Evolutionary conservation across 2,797 vertebrate genomes (phyloP).

Genomic region (Benthosema pterotum): DNA sequence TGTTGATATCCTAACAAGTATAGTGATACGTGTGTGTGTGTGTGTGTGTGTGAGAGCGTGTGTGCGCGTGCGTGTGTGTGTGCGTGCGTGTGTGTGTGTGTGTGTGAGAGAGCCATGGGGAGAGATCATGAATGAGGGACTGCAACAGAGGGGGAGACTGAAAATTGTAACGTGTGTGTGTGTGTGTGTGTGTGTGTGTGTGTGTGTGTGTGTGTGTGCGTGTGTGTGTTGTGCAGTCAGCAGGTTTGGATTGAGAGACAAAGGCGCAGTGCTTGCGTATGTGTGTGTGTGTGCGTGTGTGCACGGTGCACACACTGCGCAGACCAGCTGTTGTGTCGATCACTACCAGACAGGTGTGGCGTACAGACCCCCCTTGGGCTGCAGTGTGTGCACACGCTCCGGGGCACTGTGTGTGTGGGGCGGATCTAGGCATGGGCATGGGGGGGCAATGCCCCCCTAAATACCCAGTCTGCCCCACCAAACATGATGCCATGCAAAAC

Average conservation of each 20-base stretch:
- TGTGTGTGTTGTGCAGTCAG: slow-evolving; percentile 38
- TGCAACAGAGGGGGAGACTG: slow-evolving; percentile 4
- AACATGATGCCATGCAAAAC: too few species aligned
- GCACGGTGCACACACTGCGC: slow-evolving; percentile 11
- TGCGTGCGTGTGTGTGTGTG: too few species aligned
- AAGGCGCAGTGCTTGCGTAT: slow-evolving; percentile 14
- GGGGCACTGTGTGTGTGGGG: slow-evolving; percentile 21
- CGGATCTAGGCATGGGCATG: too few species aligned
- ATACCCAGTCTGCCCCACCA: too few species aligned
- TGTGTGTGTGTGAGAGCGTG: too few species aligned
- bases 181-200: slow-evolving; percentile 6
- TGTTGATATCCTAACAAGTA: too few species aligned
- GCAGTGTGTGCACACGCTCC: too few species aligned
- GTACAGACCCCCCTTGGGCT: slow-evolving; percentile 22
- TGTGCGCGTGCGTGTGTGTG: too few species aligned
- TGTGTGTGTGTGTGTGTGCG: background rate
- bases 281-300: slow-evolving; percentile 14
- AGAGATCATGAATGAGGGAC: too few species aligned
- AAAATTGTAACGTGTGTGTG: background rate
- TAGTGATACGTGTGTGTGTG: too few species aligned
- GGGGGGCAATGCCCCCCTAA: too few species aligned
- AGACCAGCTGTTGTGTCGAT: slow-evolving; percentile 70
- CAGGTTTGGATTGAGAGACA: slow-evolving; percentile 45
- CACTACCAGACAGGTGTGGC: slow-evolving; percentile 72
- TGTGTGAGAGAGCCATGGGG: too few species aligned